phyloP scores from a whole-genome alignment of 2,113 vertebrate genomes.

The Indri indri region DNA sequence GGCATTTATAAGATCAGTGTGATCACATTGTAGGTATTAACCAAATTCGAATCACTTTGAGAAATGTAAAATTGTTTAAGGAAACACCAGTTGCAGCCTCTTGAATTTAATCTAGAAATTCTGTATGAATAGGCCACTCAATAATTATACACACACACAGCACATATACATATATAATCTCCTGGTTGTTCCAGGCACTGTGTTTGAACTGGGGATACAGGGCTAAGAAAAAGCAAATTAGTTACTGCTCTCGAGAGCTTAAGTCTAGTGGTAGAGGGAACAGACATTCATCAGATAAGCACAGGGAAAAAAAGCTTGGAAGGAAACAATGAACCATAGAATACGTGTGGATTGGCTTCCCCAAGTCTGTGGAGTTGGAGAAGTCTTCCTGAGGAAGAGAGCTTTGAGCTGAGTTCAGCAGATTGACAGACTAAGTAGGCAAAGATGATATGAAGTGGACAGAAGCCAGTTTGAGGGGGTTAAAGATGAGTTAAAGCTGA shows the following conservation, averaged over 20 bases:
- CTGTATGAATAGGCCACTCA: neutral
- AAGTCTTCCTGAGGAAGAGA: neutral
- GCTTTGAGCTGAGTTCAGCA: neutral
- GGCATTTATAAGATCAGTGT: too few species aligned
- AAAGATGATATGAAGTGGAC: neutral
- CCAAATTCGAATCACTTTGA: neutral
- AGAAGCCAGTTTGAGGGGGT: neutral
- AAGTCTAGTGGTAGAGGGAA: neutral
- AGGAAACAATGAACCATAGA: neutral
- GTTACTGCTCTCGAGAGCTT: neutral
- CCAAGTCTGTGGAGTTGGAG: neutral
- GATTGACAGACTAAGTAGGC: neutral
- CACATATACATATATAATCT: too few species aligned
- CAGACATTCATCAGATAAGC: neutral
- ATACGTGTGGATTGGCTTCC: neutral
- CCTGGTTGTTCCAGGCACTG: neutral
- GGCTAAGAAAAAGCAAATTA: neutral
- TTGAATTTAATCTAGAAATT: constrained; percentile 14
- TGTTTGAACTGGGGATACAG: neutral
- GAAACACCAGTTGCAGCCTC: neutral
- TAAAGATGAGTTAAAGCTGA: neutral
- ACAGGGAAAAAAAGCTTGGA: neutral
- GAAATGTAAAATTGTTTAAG: neutral
- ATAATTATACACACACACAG: neutral
- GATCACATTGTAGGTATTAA: neutral